phyloP scores from a whole-genome alignment of 2,888 invertebrate genomes.

The Charanyca ferruginea region DNA sequence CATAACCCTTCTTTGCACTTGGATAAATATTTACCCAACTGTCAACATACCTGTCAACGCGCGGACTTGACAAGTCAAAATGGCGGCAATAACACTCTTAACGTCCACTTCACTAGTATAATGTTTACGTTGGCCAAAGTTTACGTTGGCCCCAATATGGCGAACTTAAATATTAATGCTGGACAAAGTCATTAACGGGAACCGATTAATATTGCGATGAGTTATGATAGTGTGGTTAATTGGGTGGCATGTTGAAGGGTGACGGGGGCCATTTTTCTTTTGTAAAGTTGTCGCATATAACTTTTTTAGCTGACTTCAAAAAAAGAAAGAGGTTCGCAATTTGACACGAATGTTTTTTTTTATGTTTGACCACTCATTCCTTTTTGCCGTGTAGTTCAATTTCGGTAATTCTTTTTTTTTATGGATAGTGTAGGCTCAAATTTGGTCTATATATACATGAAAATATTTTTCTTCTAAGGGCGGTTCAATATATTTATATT shows the following conservation, averaged over 20 bases:
- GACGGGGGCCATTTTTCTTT: slow-evolving; percentile 21
- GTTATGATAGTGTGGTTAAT: slow-evolving; percentile 48
- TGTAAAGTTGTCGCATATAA: neutral
- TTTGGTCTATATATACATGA: too few relatives aligned
- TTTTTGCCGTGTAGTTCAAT: too few relatives aligned
- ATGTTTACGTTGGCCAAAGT: slow-evolving; percentile 50
- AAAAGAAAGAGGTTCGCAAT: too few relatives aligned
- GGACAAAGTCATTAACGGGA: slow-evolving; percentile 37
- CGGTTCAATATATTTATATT: too few relatives aligned
- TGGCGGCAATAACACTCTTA: slow-evolving; percentile 31
- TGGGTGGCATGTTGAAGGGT: slow-evolving; percentile 28
- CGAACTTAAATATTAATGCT: slow-evolving; percentile 57
- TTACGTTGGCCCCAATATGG: slow-evolving; percentile 38
- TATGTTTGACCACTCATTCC: too few relatives aligned
- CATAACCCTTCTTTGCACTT: neutral
- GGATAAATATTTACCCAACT: slow-evolving; percentile 43
- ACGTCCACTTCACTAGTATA: slow-evolving; percentile 42
- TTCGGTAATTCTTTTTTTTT: too few relatives aligned
- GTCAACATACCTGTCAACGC: slow-evolving; percentile 46
- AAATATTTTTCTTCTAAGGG: too few relatives aligned
- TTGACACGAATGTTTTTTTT: too few relatives aligned
- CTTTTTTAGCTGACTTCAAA: too few relatives aligned
- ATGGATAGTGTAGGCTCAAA: too few relatives aligned
- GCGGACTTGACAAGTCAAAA: slow-evolving; percentile 36
- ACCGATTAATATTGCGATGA: slow-evolving; percentile 50